Base-by-base conservation (phyloP, 2,888 invertebrate species). In the Panopea generosa region DNA sequence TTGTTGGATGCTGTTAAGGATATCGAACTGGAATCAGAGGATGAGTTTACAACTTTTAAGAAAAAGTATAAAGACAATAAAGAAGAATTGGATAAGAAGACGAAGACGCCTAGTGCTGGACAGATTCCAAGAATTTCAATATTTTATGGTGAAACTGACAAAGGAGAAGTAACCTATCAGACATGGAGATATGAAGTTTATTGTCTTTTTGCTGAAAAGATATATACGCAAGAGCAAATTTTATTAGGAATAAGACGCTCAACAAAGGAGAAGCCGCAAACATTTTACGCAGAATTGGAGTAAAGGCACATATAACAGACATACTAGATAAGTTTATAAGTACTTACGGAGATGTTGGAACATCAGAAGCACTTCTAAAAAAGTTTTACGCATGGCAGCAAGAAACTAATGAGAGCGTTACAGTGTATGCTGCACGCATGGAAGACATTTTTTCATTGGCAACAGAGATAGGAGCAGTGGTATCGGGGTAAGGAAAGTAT, bases 101-200 rank as follows among this genome's bases (percentile, higher is more conserved):
- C 16, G 7, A 40, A 40, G 16, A 16, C 9, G 16, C 7, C 7
- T 40, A 16, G 40, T 16, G 40, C 16, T 40, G 45, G 6, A 9
- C 45, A 16, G 3, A 18, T 57, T 6, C 60, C 60, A 14, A 60
- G 22, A 26, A 26, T 60, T 6, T 47, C 60, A 2, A 47, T 27
- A 60, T 60, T 60, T n/a, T 60, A 60, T n/a, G 60, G 60, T 16
- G 60, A 60, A 26, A 2, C 45, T n/a, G 27, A 47, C 14, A 60
- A 60, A 27, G 60, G 60, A 11, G 60, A 60, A 60, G 60, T 60
- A 22, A 45, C 9, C 45, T 60, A 20, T 18, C 11, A 14, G 3
- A 60, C 60, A n/a, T 60, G 45, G 45, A 11, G 43, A 45, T 60
- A 60, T 26, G 45, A 45, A 45, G 45, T 45, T n/a, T 26, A 47